Evolutionary conservation across 2,113 vertebrate species (phyloP).

Genomic region (Microtus oregoni): DNA sequence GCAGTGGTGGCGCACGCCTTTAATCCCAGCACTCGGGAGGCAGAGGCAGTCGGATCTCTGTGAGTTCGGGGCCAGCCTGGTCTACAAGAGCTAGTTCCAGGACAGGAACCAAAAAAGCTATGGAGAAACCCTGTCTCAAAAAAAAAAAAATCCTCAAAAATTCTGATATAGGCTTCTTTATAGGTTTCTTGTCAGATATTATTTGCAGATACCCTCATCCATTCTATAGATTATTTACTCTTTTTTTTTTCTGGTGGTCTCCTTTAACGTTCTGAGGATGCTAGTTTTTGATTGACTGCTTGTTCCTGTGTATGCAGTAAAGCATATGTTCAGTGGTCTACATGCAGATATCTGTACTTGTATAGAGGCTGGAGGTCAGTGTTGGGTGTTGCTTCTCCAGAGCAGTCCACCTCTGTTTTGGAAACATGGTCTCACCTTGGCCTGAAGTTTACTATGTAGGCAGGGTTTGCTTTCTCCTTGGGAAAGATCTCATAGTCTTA

Average conservation of each 20-base stretch:
- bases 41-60: no score
- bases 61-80: no score
- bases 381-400: not conserved
- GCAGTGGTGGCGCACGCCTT: no score
- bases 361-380: not conserved
- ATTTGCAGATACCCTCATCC: not conserved
- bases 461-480: not conserved
- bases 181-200: not conserved
- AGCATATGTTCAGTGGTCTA: no score
- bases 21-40: no score
- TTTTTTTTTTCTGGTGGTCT: not conserved
- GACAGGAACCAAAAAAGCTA: no score
- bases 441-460: not conserved
- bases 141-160: not conserved
- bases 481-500: no score
- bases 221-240: not conserved
- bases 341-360: not conserved
- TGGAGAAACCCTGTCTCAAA: no score
- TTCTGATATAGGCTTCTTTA: not conserved
- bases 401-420: not conserved
- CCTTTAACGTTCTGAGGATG: not conserved
- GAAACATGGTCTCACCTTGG: not conserved
- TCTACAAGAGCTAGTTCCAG: no score
- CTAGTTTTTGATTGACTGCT: not conserved
- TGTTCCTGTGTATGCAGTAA: not conserved